Base-by-base conservation (phyloP, 2,888 invertebrate genomes). In the Drosophila aldrichi region DNA sequence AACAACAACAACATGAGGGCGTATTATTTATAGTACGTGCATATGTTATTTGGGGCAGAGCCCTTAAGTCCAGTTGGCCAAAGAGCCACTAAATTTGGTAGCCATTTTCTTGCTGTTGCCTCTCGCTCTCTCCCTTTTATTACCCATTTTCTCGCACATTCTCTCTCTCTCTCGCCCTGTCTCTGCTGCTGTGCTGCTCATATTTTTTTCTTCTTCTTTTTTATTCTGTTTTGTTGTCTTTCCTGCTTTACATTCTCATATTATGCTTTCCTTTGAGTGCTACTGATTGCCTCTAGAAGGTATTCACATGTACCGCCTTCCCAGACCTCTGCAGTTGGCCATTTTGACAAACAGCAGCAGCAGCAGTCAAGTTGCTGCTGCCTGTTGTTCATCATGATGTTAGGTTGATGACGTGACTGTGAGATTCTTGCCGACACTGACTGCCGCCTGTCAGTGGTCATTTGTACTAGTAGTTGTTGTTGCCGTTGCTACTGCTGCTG, bases 321-420 rank as follows among this genome's bases (percentile, higher is more conserved):
- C 57, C 66, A 60, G 77, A 48, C 64, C 66, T 57, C 43, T 56
- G 59, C 25, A 63, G 73, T 72, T 87, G 83, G 81, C 76, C 88
- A 88, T 86, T 86, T 88, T 82, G 74, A 79, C 78, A 80, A 78
- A 74, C 77, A 78, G 71, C 69, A 74, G 71, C 69, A 74, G 71
- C 69, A 74, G 66, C 62, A 59, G 56, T 61, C 69, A 60, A 77
- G 64, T 72, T 70, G 41, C 40, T 46, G 49, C 36, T 49, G 36
- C 40, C 43, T 64, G 51, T 43, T 56, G 68, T 20, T 64, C 58
- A 44, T 63, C 58, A 61, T 62, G 80, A 49, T 72, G 74, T 75
- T 78, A 79, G 68, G 54, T 25, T 54, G 79, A 83, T 83, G 87
- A 85, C 85, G 82, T 82, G 82, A 85, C 82, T 79, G 70, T 64